Evolutionary conservation across 2,113 vertebrate genomes (phyloP), one percentile per base, ranked within the genome.

Genomic region (Ramphastos sulfuratus): DNA sequence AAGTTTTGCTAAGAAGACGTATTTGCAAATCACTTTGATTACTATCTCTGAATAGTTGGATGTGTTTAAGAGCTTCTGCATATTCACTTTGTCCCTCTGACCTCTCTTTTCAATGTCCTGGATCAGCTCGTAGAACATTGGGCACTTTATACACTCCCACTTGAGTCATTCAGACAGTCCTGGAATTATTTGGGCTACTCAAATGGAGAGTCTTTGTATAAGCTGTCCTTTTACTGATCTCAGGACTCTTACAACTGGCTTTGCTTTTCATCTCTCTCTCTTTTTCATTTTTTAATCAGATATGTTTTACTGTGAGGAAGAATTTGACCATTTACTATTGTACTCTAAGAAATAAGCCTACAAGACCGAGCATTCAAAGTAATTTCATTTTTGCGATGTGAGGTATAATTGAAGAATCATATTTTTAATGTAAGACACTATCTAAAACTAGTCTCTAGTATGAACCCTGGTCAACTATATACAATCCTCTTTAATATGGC

Each of bases 311-410:
- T 72, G 17, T 84, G 71, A 84, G 70, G 78, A 97, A 88, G 78
- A 80, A 96, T 96, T 91, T 87, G 74, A 85, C 88, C 85, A 87
- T 94, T 96, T 95, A 89, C 71, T 37, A 92, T 95, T 97, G 91
- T 90, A 85, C 94, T 94, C 89, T 73, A 77, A 92, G 74, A 89
- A 94, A 78, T 90, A 96, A 96, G 70, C 52, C 80, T 88, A 85
- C 89, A 70, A 97, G 94, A 93, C 71, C 89, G 96, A 93, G 72
- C 77, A 95, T 95, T 97, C 94, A 97, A 97, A 92, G 94, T 97
- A 97, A 97, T 97, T 97, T 97, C 78, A 94, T 96, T 97, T 96
- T 93, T 90, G 87, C 85, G 94, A 96, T 96, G 84, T 56, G n/a
- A 93, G 69, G 31, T 74, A 94, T 96, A 97, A 97, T 97, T 96